Evolutionary conservation across 2,797 vertebrate species (phyloP).

Genomic region (Atherinosoma microstoma): DNA sequence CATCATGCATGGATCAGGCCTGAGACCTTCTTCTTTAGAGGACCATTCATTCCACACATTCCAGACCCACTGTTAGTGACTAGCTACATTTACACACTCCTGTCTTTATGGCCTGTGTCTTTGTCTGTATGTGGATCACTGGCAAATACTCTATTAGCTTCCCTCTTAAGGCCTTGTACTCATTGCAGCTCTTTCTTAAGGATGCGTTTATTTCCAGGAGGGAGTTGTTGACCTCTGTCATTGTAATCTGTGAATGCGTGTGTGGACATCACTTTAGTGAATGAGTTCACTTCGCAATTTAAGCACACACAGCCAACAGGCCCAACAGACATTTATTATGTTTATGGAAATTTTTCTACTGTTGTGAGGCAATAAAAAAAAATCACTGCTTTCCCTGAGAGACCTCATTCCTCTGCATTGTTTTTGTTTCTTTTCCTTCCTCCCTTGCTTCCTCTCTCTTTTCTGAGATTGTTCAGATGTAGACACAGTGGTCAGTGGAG

Average conservation of each 20-base stretch:
- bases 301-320: constrained; percentile 26
- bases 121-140: constrained; percentile 20
- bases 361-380: not conserved
- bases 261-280: constrained; percentile 47
- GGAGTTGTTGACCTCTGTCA: constrained; percentile 31
- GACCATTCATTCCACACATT: constrained; percentile 53
- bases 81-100: constrained; percentile 29
- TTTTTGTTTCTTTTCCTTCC: constrained; percentile 22
- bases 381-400: not conserved
- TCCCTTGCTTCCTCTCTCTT: constrained; percentile 25
- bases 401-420: not conserved
- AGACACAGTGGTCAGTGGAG: constrained; percentile 38
- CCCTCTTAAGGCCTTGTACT: constrained; percentile 42
- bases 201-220: constrained; percentile 45
- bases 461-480: constrained; percentile 20
- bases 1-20: constrained; percentile 30
- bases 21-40: constrained; percentile 38
- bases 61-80: constrained; percentile 22
- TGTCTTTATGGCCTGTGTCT: constrained; percentile 28
- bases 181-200: constrained; percentile 23
- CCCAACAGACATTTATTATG: not conserved
- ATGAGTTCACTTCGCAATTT: constrained; percentile 38
- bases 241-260: constrained; percentile 28
- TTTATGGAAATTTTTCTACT: not conserved
- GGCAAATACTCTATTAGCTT: constrained; percentile 43